Evolutionary conservation across 2,888 invertebrate genomes (phyloP).

Genomic region (Nasonovia ribisnigri): DNA sequence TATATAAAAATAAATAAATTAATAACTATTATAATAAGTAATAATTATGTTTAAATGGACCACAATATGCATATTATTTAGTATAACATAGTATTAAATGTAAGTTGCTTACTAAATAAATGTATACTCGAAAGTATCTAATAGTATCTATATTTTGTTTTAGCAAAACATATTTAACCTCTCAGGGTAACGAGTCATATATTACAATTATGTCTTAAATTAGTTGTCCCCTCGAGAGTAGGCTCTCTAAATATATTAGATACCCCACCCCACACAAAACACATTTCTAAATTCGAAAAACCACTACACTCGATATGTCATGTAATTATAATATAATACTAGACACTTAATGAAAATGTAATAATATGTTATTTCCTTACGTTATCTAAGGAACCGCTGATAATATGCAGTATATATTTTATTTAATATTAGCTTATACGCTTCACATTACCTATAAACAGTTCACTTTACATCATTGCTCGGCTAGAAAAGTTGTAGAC

Average conservation of each 20-base stretch:
- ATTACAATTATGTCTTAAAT: neutral
- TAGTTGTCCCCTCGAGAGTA: neutral
- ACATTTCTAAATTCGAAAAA: neutral
- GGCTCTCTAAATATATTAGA: neutral
- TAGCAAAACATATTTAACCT: neutral
- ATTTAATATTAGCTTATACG: neutral
- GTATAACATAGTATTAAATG: too few species aligned
- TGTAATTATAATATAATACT: neutral
- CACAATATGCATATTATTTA: too few species aligned
- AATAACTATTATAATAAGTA: neutral
- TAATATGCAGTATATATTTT: neutral
- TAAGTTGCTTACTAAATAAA: neutral
- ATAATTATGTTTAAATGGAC: neutral
- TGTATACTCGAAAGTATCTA: neutral
- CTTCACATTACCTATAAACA: neutral
- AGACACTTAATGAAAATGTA: neutral
- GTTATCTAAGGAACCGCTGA: neutral
- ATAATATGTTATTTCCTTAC: neutral
- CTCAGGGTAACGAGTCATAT: neutral
- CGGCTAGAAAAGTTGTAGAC: neutral
- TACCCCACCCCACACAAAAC: neutral
- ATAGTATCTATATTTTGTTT: neutral
- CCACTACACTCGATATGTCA: neutral
- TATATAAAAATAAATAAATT: neutral
- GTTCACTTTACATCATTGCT: neutral